Conservation (phyloP, 2,113 vertebrate genomes). For the Irena cyanogastra region DNA sequence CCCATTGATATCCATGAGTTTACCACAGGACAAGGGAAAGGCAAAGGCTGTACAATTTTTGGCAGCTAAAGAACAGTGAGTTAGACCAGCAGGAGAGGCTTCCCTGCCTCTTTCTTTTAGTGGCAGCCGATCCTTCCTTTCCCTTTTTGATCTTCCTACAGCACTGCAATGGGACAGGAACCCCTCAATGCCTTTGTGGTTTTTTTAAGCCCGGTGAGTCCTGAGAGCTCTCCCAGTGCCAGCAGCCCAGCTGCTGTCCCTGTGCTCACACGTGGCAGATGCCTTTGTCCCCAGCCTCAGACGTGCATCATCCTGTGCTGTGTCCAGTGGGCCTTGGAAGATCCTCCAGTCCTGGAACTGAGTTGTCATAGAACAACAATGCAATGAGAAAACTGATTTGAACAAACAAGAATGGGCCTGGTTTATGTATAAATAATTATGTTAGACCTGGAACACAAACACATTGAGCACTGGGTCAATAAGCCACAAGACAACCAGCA, state of each 20-base stretch:
- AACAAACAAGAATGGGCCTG: background rate
- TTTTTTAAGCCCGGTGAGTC: background rate
- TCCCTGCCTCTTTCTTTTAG: background rate
- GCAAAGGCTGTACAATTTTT: background rate
- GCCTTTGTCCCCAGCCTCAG: background rate
- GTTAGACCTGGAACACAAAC: background rate
- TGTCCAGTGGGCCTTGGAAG: background rate
- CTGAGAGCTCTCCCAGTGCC: background rate
- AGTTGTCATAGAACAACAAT: background rate
- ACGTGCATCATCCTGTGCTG: accelerated
- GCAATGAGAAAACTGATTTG: background rate
- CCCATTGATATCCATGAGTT: background rate
- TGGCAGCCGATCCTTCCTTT: background rate
- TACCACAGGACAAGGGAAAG: background rate
- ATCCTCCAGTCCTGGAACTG: background rate
- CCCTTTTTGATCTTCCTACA: background rate
- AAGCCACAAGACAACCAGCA: background rate
- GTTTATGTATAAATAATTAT: background rate
- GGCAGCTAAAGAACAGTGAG: background rate
- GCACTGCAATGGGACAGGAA: background rate
- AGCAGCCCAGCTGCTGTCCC: background rate
- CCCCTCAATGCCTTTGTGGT: background rate
- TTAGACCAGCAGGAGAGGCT: background rate
- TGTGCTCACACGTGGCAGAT: background rate
- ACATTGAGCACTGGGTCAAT: background rate